Evolutionary conservation across 2,888 invertebrate genomes (phyloP), one percentile per base, ranked within the genome.

Genomic region (Ophonus ardosiacus): DNA sequence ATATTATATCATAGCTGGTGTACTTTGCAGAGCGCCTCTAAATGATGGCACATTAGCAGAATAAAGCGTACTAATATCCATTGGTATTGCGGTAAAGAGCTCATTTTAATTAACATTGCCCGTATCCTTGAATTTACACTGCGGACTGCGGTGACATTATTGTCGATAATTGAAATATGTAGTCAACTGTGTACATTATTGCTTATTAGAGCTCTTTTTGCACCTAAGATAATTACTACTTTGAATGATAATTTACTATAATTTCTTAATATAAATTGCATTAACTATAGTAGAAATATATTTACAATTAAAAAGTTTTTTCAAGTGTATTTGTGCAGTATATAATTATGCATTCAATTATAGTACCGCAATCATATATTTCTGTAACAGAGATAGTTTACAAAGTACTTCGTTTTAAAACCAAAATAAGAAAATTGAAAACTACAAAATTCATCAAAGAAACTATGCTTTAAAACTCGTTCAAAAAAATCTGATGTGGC

Each of bases 111-210:
- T 18, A 63, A 18, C 63, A 13, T 17, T 15, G 59, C 59, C 17
- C 59, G 18, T 59, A 59, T 59, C 59, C 59, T 59, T 59, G 59
- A 59, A 63, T 24, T 7, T 24, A 63, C 63, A 63, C 13, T 21
- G 63, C 18, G 13, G 24, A 8, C 59, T 17, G 21, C 10, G 15
- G 63, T 63, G 18, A 63, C 24, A 21, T 10, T 63, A 18, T 8
- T 63, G 18, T 63, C 18, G 63, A 21, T 63, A 63, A 63, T 63
- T 63, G 63, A 63, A 63, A 63, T 21, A 63, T 18, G 63, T 63
- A 21, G 10, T 63, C 24, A 63, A 63, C 18, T 63, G 13, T 5
- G 4, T 63, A 21, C 24, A 18, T 63, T 63, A 63, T 63, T 63
- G 5, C 63, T 31, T 5, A 31, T 31, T 5, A 31, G 31, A 31